These are phyloP conservation scores for Brachystomella parvula DNA, from an alignment of 1,140 invertebrate species.

Conservation along the genomic window DNA sequence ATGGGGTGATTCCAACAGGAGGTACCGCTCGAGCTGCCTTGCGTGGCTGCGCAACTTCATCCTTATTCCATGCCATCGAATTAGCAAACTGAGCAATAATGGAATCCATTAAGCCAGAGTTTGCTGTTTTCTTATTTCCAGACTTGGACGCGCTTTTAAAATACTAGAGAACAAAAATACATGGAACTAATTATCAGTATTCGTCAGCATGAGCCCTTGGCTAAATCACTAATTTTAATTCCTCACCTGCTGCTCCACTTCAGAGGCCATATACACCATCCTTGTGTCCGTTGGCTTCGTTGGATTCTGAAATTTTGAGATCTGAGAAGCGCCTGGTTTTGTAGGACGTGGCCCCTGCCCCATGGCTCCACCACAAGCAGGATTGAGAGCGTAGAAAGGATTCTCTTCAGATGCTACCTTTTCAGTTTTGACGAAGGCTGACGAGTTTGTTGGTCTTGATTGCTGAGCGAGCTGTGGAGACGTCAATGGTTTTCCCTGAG, in stretches of 20 bases:
- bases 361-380: background rate
- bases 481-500: too few species aligned
- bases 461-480: too few species aligned
- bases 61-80: background rate
- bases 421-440: background rate
- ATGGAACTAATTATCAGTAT: too few species aligned
- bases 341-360: background rate
- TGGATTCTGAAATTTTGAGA: background rate
- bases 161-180: too few species aligned
- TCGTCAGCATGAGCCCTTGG: too few species aligned
- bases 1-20: background rate
- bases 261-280: background rate
- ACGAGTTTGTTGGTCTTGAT: too few species aligned
- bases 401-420: constrained; percentile 4
- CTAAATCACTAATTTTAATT: too few species aligned
- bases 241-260: background rate
- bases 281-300: background rate
- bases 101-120: background rate
- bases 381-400: constrained; percentile 2
- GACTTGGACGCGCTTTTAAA: background rate
- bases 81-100: background rate
- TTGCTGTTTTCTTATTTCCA: background rate
- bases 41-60: too few species aligned
- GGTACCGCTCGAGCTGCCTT: too few species aligned
- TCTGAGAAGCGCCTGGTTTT: background rate